Conservation (phyloP, 2,797 vertebrate species). For the Lutjanus campechanus region DNA sequence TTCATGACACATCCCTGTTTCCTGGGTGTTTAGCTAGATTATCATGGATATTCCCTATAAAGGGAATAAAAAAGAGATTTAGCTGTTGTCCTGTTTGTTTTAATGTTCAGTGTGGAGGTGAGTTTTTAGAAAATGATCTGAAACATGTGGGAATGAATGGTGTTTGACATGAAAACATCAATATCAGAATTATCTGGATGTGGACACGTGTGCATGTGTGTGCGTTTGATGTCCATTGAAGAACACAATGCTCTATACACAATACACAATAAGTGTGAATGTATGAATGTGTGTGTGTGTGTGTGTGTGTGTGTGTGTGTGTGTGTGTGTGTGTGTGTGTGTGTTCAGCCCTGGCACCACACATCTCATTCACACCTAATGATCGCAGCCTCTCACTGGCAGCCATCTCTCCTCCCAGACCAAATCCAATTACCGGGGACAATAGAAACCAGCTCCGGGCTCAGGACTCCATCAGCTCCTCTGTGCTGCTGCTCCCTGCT, state of each 20-base stretch:
- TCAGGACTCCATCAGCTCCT: conserved; percentile 68
- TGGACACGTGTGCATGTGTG: neutral
- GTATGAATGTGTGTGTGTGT: conserved; percentile 6
- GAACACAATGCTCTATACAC: conserved; percentile 18
- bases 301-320: conserved; percentile 26
- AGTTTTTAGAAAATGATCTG: conserved; percentile 15
- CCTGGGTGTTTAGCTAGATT: neutral
- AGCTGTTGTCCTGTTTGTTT: conserved; percentile 20
- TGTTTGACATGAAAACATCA: conserved; percentile 43
- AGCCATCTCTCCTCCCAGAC: conserved; percentile 74
- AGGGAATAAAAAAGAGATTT: neutral
- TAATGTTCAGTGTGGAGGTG: conserved; percentile 6
- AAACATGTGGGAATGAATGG: neutral
- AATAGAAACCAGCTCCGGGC: conserved; percentile 76
- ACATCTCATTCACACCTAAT: conserved; percentile 81
- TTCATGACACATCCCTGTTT: neutral
- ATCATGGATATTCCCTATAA: too few relatives aligned
- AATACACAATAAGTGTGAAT: conserved; percentile 2
- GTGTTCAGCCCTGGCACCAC: conserved; percentile 37
- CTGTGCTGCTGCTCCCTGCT: conserved; percentile 53
- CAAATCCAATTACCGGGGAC: conserved; percentile 85
- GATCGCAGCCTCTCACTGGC: conserved; percentile 69
- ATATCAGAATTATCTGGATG: conserved; percentile 37
- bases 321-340: conserved; percentile 20
- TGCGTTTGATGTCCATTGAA: conserved; percentile 19